phyloP scores from a whole-genome alignment of 64 coral and sea anemone genomes.

The Exaiptasia diaphana region DNA sequence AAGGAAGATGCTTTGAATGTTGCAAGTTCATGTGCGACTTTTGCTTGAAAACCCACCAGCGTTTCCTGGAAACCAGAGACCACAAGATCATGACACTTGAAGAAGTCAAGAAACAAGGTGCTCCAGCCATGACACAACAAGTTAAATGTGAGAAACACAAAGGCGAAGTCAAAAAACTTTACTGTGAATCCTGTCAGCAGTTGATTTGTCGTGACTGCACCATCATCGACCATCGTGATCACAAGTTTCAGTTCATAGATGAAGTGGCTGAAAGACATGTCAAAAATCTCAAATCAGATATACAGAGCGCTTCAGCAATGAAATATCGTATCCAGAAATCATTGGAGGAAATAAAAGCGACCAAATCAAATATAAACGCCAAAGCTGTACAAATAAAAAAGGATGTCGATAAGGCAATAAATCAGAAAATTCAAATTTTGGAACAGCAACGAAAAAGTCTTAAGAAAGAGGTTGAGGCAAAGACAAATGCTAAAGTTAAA shows the following conservation, averaged over 20 bases:
- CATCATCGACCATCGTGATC: conserved; percentile 58
- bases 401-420: background rate
- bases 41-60: conserved; percentile 30
- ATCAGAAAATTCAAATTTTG: background rate
- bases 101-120: conserved; percentile 13
- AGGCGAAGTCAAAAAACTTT: conserved; percentile 30
- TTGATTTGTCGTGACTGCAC: conserved; percentile 57
- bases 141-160: conserved; percentile 21
- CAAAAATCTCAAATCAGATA: background rate
- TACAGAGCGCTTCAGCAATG: background rate
- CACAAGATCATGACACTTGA: conserved; percentile 34
- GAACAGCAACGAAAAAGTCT: background rate
- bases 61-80: background rate
- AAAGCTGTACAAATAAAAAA: background rate
- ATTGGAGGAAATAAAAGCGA: background rate
- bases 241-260: conserved; percentile 13
- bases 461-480: background rate
- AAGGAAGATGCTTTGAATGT: background rate
- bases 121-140: conserved; percentile 6
- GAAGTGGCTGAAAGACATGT: conserved; percentile 31
- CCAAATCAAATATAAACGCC: background rate
- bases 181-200: conserved; percentile 40
- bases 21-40: background rate
- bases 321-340: background rate
- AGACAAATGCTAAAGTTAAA: background rate